Evolutionary conservation across 2,797 vertebrate genomes (phyloP), one percentile per base, ranked within the genome.

Genomic region (Oophaga sylvatica): DNA sequence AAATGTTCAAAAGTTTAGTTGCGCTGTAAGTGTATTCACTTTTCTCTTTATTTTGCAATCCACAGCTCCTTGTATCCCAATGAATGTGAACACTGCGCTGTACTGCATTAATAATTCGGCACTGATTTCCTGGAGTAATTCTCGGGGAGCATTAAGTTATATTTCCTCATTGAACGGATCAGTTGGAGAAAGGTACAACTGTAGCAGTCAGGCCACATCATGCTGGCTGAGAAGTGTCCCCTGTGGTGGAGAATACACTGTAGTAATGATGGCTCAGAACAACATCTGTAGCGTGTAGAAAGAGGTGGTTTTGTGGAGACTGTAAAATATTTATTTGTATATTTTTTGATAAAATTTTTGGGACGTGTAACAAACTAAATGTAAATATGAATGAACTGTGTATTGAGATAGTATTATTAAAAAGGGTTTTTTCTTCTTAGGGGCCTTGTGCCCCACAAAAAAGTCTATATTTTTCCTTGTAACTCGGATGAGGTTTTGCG

Each of bases 61-160:
- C 77, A 68, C 92, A 96, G 96, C 95, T 80, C 93, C 92, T 0
- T 96, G 96, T 89, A 90, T 96, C 70, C 94, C 95, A 9, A 89
- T 91, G 62, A 92, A 81, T 0, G 90, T 96, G 45, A 60, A 29
- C 0, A 94, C 95, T 1, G 68, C 88, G 9, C 81, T 95, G 84
- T 81, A 95, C 87, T 96, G 96, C 84, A 63, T 6, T 0, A 76
- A 20, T 81, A 94, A 95, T 90, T 87, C 91, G n/a, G 91, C 95
- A 16, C 83, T 83, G 0, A 94, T 96, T 77, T 84, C 90, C 77
- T 96, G 96, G 96, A 79, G 83, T 0, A 82, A 84, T 7, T 90
- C 75, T 45, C 0, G 13, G 0, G 89, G 83, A 0, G 48, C 92
- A 3, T 92, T 93, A 12, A 13, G 57, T 26, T 96, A 95, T 90